These are phyloP conservation scores for Micromesistius poutassou DNA, from an alignment of 2,797 vertebrate genomes.

Conservation along the genomic window DNA sequence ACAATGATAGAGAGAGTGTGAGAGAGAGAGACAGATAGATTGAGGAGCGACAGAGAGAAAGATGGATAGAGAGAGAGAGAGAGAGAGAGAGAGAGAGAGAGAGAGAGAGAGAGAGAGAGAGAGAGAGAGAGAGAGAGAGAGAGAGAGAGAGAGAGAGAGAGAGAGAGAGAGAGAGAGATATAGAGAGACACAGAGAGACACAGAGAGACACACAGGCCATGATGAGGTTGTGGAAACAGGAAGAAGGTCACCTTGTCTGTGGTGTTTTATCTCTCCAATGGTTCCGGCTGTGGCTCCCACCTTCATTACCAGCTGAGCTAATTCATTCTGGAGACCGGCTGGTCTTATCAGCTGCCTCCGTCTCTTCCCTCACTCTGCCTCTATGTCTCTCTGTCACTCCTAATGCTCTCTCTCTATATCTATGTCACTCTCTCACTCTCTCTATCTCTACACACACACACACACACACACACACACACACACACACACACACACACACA, in stretches of 20 bases:
- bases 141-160: background rate
- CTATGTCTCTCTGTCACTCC: conserved; percentile 26
- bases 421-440: conserved; percentile 33
- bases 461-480: background rate
- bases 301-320: conserved; percentile 25
- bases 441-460: conserved; percentile 22
- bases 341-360: conserved; percentile 1
- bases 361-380: conserved; percentile 17
- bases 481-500: conserved; percentile 3
- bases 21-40: background rate
- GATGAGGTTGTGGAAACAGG: conserved; percentile 1
- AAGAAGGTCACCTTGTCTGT: conserved; percentile 56
- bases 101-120: no score
- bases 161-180: background rate
- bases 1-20: no score
- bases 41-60: no score
- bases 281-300: conserved; percentile 26
- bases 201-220: background rate
- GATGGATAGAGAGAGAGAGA: no score
- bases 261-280: conserved; percentile 38
- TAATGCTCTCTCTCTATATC: conserved; percentile 25
- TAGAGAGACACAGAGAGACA: background rate
- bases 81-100: background rate
- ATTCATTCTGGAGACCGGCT: conserved; percentile 17
- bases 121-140: background rate